Base-by-base conservation (phyloP, 2,797 vertebrate genomes). In the Gallinago stenura region DNA sequence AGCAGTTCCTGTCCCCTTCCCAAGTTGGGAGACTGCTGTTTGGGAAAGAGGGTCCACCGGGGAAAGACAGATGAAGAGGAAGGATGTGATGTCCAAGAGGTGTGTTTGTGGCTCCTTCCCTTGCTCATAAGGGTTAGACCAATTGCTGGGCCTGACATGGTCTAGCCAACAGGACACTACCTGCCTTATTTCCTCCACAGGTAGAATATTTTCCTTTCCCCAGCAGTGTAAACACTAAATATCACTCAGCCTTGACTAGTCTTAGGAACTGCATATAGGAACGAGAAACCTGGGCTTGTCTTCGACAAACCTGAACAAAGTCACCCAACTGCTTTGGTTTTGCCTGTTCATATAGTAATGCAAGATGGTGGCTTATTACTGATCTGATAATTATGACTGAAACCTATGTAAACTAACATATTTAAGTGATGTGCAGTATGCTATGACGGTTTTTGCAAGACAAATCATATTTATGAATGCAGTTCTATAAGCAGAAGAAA, bases 401-500 rank as follows among this genome's bases (percentile, higher is more conserved):
- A 83, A 80, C 61, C 33, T 81, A 71, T 25, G 51, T 56, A 86
- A 88, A 92, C 75, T 22, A 91, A 84, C 9, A 25, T 62, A 90
- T 73, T 83, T 92, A 89, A 83, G 35, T 83, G 65, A 87, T 35
- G 43, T 84, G 71, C 22, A 75, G 28, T 53, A 89, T 30, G 20
- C 46, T 62, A 54, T 58, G 30, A 45, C 73, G 15, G 33, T 61
- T 93, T 94, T 95, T 93, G 43, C 33, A 76, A 90, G 89, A 71
- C 25, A 93, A 53, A 77, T 58, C 57, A 13, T 82, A 83, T 84
- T 94, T 94, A 95, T 70, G 65, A 95, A 85, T 85, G 70, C 54
- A 72, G 46, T 80, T 86, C 54, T 75, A 28, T 50, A 84, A 88
- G 50, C 30, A 86, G 41, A 64, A 89, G 91, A 79, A 46, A 76